These are phyloP conservation scores for Deilephila porcellus DNA, from an alignment of 2,888 invertebrate genomes.

Conservation along the genomic window DNA sequence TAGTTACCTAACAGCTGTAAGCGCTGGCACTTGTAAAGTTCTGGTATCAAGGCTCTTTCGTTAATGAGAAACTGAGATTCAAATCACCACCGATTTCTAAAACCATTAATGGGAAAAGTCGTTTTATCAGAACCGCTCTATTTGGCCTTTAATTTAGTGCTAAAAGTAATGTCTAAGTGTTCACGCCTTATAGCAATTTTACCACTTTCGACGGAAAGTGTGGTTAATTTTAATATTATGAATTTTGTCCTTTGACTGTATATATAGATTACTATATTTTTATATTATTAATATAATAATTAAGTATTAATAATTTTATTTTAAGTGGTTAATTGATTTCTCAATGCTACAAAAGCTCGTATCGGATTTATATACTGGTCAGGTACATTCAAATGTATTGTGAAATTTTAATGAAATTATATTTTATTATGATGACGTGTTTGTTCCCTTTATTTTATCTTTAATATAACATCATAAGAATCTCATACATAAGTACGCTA, in stretches of 20 bases:
- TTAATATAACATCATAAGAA: conserved; percentile 45
- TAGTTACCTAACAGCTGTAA: conserved; percentile 50
- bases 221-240: conserved; percentile 63
- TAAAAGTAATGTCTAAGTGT: conserved; percentile 56
- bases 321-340: conserved; percentile 64
- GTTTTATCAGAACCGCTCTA: conserved; percentile 45
- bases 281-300: conserved; percentile 73
- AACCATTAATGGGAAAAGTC: conserved; percentile 47
- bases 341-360: conserved; percentile 69
- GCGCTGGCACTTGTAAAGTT: conserved; percentile 52
- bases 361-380: neutral
- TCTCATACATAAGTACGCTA: conserved; percentile 50
- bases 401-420: neutral
- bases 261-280: conserved; percentile 82
- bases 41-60: conserved; percentile 50
- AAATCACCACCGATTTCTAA: conserved; percentile 1
- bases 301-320: conserved; percentile 68
- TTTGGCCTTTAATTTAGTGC: conserved; percentile 50
- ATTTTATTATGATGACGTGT: neutral
- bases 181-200: conserved; percentile 59
- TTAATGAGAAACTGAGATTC: conserved; percentile 39
- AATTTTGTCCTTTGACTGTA: conserved; percentile 72
- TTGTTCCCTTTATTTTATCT: conserved; percentile 33
- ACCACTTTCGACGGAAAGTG: conserved; percentile 50
- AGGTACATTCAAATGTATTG: neutral